phyloP scores from a whole-genome alignment of 2,888 invertebrate species.

The Hydrotaea cyrtoneurina region DNA sequence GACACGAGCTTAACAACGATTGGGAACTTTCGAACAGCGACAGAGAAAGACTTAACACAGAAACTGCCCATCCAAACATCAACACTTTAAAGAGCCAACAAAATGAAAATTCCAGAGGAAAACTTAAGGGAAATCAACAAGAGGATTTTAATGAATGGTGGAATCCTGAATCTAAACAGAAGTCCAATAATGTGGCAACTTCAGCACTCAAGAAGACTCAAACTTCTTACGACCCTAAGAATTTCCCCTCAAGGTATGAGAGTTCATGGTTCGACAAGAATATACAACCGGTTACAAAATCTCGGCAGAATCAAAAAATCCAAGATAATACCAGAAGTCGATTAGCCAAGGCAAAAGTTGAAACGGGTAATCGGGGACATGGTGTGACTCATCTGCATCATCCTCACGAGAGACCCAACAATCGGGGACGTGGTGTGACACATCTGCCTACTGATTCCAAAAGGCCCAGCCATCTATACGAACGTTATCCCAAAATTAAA shows the following conservation, averaged over 20 bases:
- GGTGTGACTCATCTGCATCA: too few species aligned
- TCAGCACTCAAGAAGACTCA: not conserved
- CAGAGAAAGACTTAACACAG: not conserved
- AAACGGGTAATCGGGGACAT: not conserved
- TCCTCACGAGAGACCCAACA: not conserved
- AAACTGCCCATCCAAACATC: not conserved
- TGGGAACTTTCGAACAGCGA: too few species aligned
- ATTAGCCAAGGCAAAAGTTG: not conserved
- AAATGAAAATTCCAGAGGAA: too few species aligned
- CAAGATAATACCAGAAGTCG: not conserved
- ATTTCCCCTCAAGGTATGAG: too few species aligned
- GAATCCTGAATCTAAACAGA: not conserved
- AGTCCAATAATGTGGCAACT: too few species aligned
- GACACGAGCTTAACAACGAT: too few species aligned
- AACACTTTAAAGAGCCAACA: not conserved
- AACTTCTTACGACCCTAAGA: not conserved
- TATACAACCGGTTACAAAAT: not conserved
- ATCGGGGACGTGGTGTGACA: not conserved
- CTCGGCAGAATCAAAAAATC: not conserved
- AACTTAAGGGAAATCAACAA: too few species aligned
- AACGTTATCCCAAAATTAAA: not conserved
- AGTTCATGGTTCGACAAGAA: not conserved
- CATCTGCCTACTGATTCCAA: not conserved
- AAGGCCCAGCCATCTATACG: not conserved
- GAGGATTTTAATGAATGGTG: not conserved